Evolutionary conservation across 2,888 invertebrate species (phyloP).

Genomic region (Dromius quadrimaculatus): DNA sequence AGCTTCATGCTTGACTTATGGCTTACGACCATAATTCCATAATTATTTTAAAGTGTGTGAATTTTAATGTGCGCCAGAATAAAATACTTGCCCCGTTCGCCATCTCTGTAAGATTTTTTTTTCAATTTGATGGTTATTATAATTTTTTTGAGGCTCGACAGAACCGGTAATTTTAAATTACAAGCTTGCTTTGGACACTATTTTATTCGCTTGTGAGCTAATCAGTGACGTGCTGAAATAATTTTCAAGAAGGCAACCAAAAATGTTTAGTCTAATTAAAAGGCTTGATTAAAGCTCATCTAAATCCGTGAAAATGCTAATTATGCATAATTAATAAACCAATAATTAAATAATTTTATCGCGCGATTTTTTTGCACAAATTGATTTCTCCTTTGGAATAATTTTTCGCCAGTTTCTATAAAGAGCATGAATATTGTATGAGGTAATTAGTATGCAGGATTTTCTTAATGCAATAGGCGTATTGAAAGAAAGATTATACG

Average conservation of each 20-base stretch:
- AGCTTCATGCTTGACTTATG: constrained; percentile 55
- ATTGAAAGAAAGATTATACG: constrained; percentile 39
- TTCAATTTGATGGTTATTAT: constrained; percentile 52
- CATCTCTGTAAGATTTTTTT: constrained; percentile 33
- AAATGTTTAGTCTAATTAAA: background rate
- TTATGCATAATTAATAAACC: background rate
- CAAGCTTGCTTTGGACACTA: constrained; percentile 50
- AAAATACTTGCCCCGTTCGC: constrained; percentile 37
- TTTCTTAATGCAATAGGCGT: constrained; percentile 18
- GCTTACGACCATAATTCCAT: constrained; percentile 55
- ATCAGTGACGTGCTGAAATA: background rate
- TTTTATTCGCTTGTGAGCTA: constrained; percentile 24
- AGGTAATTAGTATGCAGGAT: constrained; percentile 31
- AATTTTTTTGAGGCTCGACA: constrained; percentile 35
- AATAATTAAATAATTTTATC: background rate
- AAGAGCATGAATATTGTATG: constrained; percentile 44
- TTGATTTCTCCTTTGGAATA: background rate
- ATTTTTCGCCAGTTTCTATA: constrained; percentile 42
- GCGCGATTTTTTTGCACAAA: background rate
- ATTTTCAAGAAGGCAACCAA: background rate
- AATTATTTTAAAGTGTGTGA: constrained; percentile 57
- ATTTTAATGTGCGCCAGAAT: constrained; percentile 53
- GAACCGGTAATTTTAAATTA: constrained; percentile 56
- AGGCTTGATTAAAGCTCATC: too few relatives aligned
- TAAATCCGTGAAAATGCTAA: background rate